Evolutionary conservation across 1,140 invertebrate species (phyloP).

Genomic region (Octopus sinensis): DNA sequence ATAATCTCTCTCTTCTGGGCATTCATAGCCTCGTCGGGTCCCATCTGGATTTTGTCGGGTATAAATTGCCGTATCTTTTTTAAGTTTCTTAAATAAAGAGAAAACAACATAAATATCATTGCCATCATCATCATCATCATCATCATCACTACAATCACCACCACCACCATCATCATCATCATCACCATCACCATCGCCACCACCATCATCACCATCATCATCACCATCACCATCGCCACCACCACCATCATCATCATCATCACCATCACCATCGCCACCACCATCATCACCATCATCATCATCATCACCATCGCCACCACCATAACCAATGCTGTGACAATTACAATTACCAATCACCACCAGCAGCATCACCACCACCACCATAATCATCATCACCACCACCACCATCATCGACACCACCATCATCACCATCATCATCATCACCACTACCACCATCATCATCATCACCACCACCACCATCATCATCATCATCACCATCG

Average conservation of each 20-base stretch:
- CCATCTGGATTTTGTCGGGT: slow-evolving; percentile 48
- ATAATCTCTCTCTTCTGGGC: slow-evolving; percentile 56
- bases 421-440: no score
- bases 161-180: neutral
- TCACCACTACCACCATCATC: no score
- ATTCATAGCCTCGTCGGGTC: slow-evolving; percentile 52
- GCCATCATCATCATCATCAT: neutral
- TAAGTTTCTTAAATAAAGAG: slow-evolving; percentile 26
- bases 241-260: neutral
- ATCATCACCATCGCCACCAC: no score
- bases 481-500: no score
- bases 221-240: no score
- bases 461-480: no score
- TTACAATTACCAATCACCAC: no score
- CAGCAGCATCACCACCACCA: no score
- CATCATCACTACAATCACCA: neutral
- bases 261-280: neutral
- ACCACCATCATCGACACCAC: no score
- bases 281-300: neutral
- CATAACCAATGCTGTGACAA: no score
- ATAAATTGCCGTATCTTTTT: slow-evolving; percentile 37
- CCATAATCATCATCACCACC: no score
- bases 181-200: no score
- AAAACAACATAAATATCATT: neutral
- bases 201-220: neutral